phyloP scores from a whole-genome alignment of 2,888 invertebrate genomes.

The Heptascelio sp. region DNA sequence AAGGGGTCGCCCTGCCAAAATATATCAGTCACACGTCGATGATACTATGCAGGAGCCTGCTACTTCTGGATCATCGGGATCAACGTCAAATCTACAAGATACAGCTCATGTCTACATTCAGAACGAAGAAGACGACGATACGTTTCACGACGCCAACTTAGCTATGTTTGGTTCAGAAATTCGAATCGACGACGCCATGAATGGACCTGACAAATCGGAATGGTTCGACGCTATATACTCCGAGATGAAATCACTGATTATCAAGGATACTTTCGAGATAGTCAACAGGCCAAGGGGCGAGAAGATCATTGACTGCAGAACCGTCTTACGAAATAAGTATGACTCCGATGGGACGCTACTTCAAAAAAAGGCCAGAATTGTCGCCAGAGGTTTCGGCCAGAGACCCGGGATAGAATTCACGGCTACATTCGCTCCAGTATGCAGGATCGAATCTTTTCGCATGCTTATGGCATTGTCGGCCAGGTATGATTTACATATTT shows the following conservation, averaged over 20 bases:
- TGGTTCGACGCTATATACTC: slow-evolving; percentile 2
- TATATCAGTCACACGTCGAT: not conserved
- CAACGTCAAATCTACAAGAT: not conserved
- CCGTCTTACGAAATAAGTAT: slow-evolving; percentile 28
- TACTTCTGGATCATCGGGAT: not conserved
- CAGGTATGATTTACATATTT: slow-evolving; percentile 54
- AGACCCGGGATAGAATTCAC: not conserved
- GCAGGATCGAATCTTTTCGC: slow-evolving; percentile 50
- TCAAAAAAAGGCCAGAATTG: slow-evolving; percentile 39
- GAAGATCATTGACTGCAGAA: slow-evolving; percentile 21
- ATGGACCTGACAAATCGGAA: not conserved
- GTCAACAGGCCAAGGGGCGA: slow-evolving; percentile 8
- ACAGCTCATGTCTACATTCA: not conserved
- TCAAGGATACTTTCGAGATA: slow-evolving; percentile 7
- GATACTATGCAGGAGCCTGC: not conserved
- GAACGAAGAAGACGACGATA: not conserved
- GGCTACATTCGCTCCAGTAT: slow-evolving; percentile 64
- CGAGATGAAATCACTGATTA: slow-evolving; percentile 1
- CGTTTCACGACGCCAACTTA: not conserved
- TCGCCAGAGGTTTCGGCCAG: slow-evolving; percentile 41
- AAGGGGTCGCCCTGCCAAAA: not conserved
- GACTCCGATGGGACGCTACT: slow-evolving; percentile 3
- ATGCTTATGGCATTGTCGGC: slow-evolving; percentile 59
- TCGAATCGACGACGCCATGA: not conserved
- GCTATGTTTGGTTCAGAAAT: not conserved